phyloP scores from a whole-genome alignment of 2,797 vertebrate genomes.

The Takifugu ocellatus region DNA sequence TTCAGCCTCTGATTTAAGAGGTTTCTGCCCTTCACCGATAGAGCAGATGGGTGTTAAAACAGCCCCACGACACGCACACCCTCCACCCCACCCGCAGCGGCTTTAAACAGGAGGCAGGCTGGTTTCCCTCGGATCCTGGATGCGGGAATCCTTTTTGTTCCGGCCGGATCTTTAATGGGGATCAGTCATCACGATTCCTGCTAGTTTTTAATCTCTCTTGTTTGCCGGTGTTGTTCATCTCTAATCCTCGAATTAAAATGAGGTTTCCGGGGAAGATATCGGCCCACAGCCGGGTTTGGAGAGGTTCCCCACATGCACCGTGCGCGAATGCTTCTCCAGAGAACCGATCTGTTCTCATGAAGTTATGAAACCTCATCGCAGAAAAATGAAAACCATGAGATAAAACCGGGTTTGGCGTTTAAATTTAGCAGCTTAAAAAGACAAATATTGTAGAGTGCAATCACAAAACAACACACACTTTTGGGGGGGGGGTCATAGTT shows the following conservation, averaged over 20 bases:
- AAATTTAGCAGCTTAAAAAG: too few species aligned
- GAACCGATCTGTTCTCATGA: neutral
- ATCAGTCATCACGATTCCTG: too few species aligned
- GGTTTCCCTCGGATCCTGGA: conserved; percentile 45
- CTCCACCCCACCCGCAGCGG: conserved; percentile 24
- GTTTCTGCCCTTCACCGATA: conserved; percentile 37
- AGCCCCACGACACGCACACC: neutral
- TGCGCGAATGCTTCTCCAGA: conserved; percentile 10
- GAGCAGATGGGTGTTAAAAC: conserved; percentile 44
- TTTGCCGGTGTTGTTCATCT: too few species aligned
- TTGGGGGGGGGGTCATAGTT: neutral
- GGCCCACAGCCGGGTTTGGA: conserved; percentile 3
- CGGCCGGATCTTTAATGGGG: too few species aligned
- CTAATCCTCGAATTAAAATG: conserved; percentile 1
- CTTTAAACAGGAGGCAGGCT: conserved; percentile 21
- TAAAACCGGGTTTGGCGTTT: too few species aligned
- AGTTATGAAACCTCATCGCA: neutral
- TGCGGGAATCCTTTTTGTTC: conserved; percentile 28
- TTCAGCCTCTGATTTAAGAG: conserved; percentile 44
- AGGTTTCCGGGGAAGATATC: neutral
- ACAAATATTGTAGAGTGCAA: too few species aligned
- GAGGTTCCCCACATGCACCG: neutral
- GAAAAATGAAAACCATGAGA: too few species aligned
- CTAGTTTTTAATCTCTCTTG: too few species aligned
- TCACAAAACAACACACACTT: too few species aligned